phyloP scores from a whole-genome alignment of 92 coral and sea anemone species.

The Bergia puertoricense region DNA sequence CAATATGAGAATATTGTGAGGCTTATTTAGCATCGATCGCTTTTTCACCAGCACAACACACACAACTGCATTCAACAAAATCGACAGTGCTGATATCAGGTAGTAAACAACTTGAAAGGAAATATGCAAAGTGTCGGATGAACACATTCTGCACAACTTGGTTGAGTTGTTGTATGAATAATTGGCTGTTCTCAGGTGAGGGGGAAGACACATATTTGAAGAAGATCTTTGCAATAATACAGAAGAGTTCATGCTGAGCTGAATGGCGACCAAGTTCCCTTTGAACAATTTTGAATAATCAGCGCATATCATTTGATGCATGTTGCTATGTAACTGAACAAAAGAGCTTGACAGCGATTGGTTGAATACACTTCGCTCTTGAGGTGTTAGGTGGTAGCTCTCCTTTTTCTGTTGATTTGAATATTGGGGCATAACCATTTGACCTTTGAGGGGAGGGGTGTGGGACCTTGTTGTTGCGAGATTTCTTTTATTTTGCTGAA shows the following conservation, averaged over 20 bases:
- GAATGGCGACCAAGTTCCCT: not conserved
- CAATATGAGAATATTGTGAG: slow-evolving; percentile 4
- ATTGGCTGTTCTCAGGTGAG: not conserved
- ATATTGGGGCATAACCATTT: too few relatives aligned
- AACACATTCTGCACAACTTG: not conserved
- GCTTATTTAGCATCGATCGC: not conserved
- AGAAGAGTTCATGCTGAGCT: not conserved
- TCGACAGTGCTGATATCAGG: not conserved
- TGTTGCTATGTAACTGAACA: not conserved
- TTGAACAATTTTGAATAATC: not conserved
- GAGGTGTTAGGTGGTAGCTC: not conserved
- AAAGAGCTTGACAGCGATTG: not conserved
- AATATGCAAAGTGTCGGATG: not conserved
- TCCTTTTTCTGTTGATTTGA: too few relatives aligned
- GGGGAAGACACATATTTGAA: not conserved
- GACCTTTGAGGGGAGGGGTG: too few relatives aligned
- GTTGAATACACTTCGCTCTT: not conserved
- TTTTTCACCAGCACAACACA: slow-evolving; percentile 9
- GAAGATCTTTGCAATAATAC: not conserved
- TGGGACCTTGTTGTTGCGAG: too few relatives aligned
- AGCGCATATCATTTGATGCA: not conserved
- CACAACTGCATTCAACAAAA: not conserved
- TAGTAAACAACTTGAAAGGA: not conserved
- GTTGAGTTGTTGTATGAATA: not conserved
- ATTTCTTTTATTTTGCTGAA: too few relatives aligned